Conservation (phyloP, 2,888 invertebrate genomes). For the Volucella inflata region DNA sequence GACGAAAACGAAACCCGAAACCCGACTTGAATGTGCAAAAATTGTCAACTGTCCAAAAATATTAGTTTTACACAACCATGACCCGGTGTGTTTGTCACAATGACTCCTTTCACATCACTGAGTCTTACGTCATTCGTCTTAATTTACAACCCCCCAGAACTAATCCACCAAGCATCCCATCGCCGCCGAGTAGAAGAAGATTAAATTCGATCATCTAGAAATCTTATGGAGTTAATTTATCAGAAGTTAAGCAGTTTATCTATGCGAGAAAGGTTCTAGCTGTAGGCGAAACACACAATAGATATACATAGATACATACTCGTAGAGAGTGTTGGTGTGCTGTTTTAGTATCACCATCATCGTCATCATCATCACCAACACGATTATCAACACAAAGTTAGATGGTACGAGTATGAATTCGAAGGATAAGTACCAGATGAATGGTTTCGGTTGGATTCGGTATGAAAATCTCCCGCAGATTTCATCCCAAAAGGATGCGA, state of each 20-base stretch:
- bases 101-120: slow-evolving; percentile 37
- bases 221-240: slow-evolving; percentile 75
- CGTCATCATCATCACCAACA: slow-evolving; percentile 50
- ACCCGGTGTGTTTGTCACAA: slow-evolving; percentile 36
- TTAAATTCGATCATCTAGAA: slow-evolving; percentile 72
- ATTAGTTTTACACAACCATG: slow-evolving; percentile 40
- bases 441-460: slow-evolving; percentile 5
- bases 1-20: not conserved
- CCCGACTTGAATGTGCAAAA: not conserved
- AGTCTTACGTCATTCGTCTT: slow-evolving; percentile 57
- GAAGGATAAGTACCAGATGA: slow-evolving; percentile 32
- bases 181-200: slow-evolving; percentile 25
- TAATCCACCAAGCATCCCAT: not conserved
- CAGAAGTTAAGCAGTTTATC: slow-evolving; percentile 75
- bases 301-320: not conserved
- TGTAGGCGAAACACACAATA: not conserved
- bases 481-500: slow-evolving; percentile 48
- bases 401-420: not conserved
- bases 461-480: slow-evolving; percentile 16
- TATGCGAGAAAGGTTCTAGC: slow-evolving; percentile 48
- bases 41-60: slow-evolving; percentile 23
- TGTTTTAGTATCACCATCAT: slow-evolving; percentile 5
- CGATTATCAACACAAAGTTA: slow-evolving; percentile 58
- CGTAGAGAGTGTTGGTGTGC: not conserved
- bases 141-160: slow-evolving; percentile 2